Conservation (phyloP, 1,140 invertebrate species). For the Heliothis virescens region DNA sequence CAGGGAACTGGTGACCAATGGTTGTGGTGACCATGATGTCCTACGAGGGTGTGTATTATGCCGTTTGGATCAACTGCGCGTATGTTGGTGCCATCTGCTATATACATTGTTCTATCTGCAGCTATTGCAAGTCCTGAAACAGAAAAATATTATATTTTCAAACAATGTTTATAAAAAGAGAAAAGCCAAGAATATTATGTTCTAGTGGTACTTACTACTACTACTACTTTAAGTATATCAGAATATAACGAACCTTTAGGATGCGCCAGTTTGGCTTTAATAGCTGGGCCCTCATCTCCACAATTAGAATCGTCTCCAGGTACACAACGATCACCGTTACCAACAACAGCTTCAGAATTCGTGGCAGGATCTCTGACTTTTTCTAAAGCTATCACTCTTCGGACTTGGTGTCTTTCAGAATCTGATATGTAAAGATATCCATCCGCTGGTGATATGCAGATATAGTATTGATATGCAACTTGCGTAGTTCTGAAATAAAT, state of each 20-base stretch:
- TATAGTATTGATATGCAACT: conserved; percentile 97
- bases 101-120: conserved; percentile 96
- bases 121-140: conserved; percentile 93
- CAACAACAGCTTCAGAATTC: conserved; percentile 96
- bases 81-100: conserved; percentile 97
- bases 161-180: neutral
- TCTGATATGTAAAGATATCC: conserved; percentile 98
- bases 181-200: too few relatives aligned
- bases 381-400: conserved; percentile 91
- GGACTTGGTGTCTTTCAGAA: conserved; percentile 95
- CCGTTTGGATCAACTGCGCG: conserved; percentile 95
- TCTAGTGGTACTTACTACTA: too few relatives aligned
- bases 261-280: conserved; percentile 96
- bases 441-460: conserved; percentile 97
- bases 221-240: too few relatives aligned
- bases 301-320: conserved; percentile 96
- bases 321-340: conserved; percentile 98
- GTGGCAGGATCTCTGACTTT: conserved; percentile 93
- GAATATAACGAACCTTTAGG: conserved; percentile 92
- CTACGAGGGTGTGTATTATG: conserved; percentile 97
- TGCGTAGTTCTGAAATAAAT: conserved; percentile 95
- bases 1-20: conserved; percentile 96
- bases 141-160: conserved; percentile 18
- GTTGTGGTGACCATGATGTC: conserved; percentile 96
- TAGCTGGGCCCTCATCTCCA: conserved; percentile 96